A percentile compares a stretch with the other conserved stretches of the same genome.
Conservation (phyloP, 2,113 vertebrate species). For the Heterochromis multidens region DNA sequence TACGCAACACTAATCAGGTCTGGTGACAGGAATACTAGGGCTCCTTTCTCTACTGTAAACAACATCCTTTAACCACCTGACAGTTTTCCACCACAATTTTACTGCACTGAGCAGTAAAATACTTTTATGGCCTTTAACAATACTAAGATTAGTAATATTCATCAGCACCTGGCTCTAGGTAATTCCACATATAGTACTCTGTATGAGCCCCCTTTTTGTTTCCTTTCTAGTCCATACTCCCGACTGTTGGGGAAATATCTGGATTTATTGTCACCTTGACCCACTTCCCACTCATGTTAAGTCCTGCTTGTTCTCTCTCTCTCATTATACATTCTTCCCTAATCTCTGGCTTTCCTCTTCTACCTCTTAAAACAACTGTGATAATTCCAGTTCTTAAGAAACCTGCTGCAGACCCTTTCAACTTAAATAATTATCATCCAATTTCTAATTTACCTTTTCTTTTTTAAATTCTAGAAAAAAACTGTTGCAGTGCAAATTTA, state of each 20-base stretch:
- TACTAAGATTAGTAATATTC: background rate
- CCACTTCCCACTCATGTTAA: background rate
- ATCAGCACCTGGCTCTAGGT: background rate
- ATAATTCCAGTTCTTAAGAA: too few species aligned
- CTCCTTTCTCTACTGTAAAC: background rate
- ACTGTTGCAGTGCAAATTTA: background rate
- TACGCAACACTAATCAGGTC: too few species aligned
- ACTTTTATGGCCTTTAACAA: background rate
- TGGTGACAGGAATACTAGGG: too few species aligned
- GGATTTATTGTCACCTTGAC: background rate
- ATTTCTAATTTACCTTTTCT: too few species aligned
- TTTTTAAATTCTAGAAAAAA: background rate
- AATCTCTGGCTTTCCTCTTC: background rate
- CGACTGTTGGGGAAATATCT: background rate
- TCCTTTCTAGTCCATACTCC: too few species aligned
- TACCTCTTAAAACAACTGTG: too few species aligned
- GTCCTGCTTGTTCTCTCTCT: background rate
- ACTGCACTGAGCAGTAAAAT: background rate
- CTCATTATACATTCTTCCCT: background rate
- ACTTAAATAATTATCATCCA: too few species aligned
- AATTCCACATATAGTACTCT: too few species aligned
- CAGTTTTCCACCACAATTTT: background rate
- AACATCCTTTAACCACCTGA: background rate
- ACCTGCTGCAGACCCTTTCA: too few species aligned
- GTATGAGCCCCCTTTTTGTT: too few species aligned